Evolutionary conservation across 2,888 invertebrate species (phyloP), one percentile per base, ranked within the genome.

Genomic region (Chrysomela aeneicollis): DNA sequence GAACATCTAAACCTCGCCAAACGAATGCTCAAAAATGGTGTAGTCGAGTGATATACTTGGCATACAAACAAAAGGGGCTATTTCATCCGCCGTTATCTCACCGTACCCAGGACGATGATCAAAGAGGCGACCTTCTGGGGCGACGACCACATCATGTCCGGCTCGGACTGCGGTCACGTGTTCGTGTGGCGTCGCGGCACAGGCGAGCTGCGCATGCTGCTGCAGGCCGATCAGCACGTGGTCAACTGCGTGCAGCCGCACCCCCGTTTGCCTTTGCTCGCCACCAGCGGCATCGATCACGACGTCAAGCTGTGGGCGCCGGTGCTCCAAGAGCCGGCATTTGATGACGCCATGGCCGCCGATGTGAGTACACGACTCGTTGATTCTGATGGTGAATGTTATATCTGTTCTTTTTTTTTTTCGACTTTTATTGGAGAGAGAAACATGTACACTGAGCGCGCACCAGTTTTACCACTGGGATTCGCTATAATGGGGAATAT

Each of bases 111-210:
- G 78, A 91, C 90, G 57, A 90, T 91, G 93, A 93, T 94, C 66
- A 94, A 94, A 81, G 93, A 94, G 80, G 91, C 93, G 2, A 89
- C 89, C 64, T 94, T 94, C 82, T 94, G 93, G 92, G 94, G 94
- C 52, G 86, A 90, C 73, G 85, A 90, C 73, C 91, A 87, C 82
- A 88, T 94, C 12, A 89, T 94, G 88, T 92, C 92, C 19, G 94
- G 94, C n/a, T 93, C 92, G 12, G 94, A 94, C 82, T 94, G 94
- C 81, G 94, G 94, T 0, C 93, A 94, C 77, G 90, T 94, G 12
- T 94, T 94, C 77, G 85, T 92, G 35, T 94, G 94, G 94, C 87
- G 93, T 60, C 86, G 91, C 37, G 83, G 87, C 51, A 89, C 90
- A 0, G 90, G 89, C 0, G 85, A 88, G 70, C 82, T 93, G 61